phyloP scores from a whole-genome alignment of 2,797 vertebrate species.

The Enoplosus armatus region DNA sequence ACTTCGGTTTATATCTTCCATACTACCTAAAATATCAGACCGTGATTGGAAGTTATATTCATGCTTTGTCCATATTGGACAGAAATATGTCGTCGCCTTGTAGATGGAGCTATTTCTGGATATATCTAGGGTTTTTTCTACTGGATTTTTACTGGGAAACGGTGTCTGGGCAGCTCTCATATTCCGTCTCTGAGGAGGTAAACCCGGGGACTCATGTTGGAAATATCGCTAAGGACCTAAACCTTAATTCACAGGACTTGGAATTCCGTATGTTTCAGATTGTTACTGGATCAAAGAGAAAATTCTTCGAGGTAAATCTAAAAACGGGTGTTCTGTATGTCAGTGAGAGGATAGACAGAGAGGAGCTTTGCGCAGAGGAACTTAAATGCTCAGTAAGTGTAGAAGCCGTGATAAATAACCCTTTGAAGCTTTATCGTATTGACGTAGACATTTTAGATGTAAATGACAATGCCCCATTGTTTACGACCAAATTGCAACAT shows the following conservation, averaged over 20 bases:
- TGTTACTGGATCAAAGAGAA: slow-evolving; percentile 85
- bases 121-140: slow-evolving; percentile 55
- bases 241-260: slow-evolving; percentile 87
- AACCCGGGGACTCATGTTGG: slow-evolving; percentile 88
- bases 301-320: slow-evolving; percentile 79
- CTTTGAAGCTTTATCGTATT: slow-evolving; percentile 83
- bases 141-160: slow-evolving; percentile 53
- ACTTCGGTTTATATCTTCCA: neutral
- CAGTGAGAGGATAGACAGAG: slow-evolving; percentile 82
- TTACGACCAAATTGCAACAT: slow-evolving; percentile 56
- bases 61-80: neutral
- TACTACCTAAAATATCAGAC: neutral
- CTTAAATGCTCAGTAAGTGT: slow-evolving; percentile 79
- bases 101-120: slow-evolving; percentile 53
- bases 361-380: slow-evolving; percentile 78
- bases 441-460: slow-evolving; percentile 79
- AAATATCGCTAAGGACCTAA: slow-evolving; percentile 89
- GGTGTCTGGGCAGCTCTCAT: slow-evolving; percentile 81
- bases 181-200: slow-evolving; percentile 91
- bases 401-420: slow-evolving; percentile 86
- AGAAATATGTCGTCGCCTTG: slow-evolving; percentile 54
- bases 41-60: neutral
- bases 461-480: slow-evolving; percentile 79
- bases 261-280: slow-evolving; percentile 87
- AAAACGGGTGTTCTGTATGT: slow-evolving; percentile 83